These are phyloP conservation scores for Idaea dimidiata DNA, from an alignment of 2,888 invertebrate genomes.

Conservation along the genomic window DNA sequence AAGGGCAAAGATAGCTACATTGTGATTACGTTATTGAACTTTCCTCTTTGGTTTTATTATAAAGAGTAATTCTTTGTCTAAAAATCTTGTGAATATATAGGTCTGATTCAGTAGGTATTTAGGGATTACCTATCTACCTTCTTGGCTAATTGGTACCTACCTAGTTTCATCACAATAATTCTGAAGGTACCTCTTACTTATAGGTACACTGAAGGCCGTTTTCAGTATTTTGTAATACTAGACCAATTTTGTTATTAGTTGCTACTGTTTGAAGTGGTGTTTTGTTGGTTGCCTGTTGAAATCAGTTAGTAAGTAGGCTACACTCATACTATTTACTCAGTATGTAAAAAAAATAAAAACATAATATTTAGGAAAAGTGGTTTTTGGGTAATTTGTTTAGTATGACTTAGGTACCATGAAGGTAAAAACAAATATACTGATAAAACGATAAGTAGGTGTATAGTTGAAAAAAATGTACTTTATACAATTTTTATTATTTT, in stretches of 20 bases:
- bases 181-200: slow-evolving; percentile 6
- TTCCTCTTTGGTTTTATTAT: slow-evolving; percentile 24
- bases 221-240: slow-evolving; percentile 53
- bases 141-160: not conserved
- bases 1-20: not conserved
- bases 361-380: no score
- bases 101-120: no score
- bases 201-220: slow-evolving; percentile 36
- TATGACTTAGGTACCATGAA: no score
- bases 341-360: no score
- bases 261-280: slow-evolving; percentile 10
- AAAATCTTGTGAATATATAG: not conserved
- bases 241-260: slow-evolving; percentile 24
- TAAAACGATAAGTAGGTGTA: no score
- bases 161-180: not conserved
- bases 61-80: not conserved
- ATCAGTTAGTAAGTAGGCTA: not conserved
- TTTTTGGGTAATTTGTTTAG: no score
- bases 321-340: no score
- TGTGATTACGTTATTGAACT: slow-evolving; percentile 48
- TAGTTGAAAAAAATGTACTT: no score
- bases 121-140: not conserved
- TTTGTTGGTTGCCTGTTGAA: not conserved
- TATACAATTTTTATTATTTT: no score
- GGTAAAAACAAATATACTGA: no score